Percentiles rank a stretch among this genome's conserved stretches.
Evolutionary conservation across 2,797 vertebrate species (phyloP).

Genomic region (Lophius americanus): DNA sequence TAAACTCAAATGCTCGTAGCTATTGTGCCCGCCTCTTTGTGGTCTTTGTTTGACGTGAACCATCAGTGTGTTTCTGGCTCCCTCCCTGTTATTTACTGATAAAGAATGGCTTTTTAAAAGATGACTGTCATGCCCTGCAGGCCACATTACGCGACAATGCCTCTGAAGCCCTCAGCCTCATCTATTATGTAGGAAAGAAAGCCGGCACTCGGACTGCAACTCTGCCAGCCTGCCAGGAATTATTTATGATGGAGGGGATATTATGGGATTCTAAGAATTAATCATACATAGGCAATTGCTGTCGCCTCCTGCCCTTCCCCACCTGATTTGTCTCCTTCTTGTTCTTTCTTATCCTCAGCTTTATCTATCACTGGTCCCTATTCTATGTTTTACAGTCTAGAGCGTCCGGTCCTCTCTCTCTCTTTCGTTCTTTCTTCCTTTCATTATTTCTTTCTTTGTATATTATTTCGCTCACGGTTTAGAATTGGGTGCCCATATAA

Average conservation of each 20-base stretch:
- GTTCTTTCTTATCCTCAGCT: neutral
- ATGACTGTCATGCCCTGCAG: constrained; percentile 67
- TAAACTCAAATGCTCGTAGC: constrained; percentile 24
- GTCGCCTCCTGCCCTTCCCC: constrained; percentile 23
- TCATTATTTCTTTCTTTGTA: neutral
- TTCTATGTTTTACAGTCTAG: neutral
- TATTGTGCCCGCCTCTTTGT: constrained; percentile 41
- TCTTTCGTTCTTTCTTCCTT: neutral
- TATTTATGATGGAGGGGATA: constrained; percentile 70
- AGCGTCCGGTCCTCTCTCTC: neutral
- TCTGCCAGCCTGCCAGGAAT: constrained; percentile 67
- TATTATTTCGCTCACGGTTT: neutral
- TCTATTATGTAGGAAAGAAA: constrained; percentile 74
- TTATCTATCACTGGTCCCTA: neutral
- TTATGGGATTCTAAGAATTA: constrained; percentile 72
- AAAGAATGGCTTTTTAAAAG: constrained; percentile 58
- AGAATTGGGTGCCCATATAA: constrained; percentile 12
- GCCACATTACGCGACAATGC: constrained; percentile 61
- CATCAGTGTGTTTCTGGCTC: constrained; percentile 26
- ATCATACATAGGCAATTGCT: constrained; percentile 61
- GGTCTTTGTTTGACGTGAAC: constrained; percentile 15
- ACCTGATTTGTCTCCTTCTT: constrained; percentile 18
- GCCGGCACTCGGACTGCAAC: constrained; percentile 37
- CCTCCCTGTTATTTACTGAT: constrained; percentile 65
- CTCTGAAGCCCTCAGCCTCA: constrained; percentile 55